phyloP scores from a whole-genome alignment of 1,140 invertebrate species.

The Galendromus occidentalis region DNA sequence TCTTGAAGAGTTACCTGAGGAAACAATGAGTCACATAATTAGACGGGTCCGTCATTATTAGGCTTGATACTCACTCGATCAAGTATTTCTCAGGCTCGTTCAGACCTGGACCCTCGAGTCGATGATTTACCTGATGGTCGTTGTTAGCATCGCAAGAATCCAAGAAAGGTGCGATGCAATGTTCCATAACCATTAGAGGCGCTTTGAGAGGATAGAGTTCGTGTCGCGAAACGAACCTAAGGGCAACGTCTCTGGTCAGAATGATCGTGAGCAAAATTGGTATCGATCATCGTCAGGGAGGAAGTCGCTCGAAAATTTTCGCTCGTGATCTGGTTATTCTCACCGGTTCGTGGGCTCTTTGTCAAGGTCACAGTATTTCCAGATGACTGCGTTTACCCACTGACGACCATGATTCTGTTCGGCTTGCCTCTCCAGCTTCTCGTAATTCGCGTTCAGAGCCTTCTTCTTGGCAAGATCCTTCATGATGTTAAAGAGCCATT shows the following conservation, averaged over 20 bases:
- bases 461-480: slow-evolving; percentile 70
- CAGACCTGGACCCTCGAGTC: too few species aligned
- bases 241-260: too few species aligned
- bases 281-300: too few species aligned
- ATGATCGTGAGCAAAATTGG: too few species aligned
- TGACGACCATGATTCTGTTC: slow-evolving; percentile 47
- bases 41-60: too few species aligned
- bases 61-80: too few species aligned
- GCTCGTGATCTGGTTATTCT: background rate
- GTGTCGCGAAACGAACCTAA: slow-evolving; percentile 59
- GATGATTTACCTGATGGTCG: slow-evolving; percentile 50
- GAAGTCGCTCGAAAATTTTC: background rate
- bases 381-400: slow-evolving; percentile 76
- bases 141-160: slow-evolving; percentile 63
- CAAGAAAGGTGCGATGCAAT: slow-evolving; percentile 85
- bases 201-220: slow-evolving; percentile 84
- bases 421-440: slow-evolving; percentile 65
- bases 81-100: too few species aligned
- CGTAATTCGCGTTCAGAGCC: slow-evolving; percentile 60
- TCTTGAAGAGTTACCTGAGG: slow-evolving; percentile 43
- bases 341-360: slow-evolving; percentile 60
- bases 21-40: too few species aligned
- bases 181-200: slow-evolving; percentile 71
- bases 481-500: slow-evolving; percentile 93
- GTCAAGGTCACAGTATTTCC: slow-evolving; percentile 92